phyloP scores from a whole-genome alignment of 2,888 invertebrate genomes.

The Blastobasis lacticolella region DNA sequence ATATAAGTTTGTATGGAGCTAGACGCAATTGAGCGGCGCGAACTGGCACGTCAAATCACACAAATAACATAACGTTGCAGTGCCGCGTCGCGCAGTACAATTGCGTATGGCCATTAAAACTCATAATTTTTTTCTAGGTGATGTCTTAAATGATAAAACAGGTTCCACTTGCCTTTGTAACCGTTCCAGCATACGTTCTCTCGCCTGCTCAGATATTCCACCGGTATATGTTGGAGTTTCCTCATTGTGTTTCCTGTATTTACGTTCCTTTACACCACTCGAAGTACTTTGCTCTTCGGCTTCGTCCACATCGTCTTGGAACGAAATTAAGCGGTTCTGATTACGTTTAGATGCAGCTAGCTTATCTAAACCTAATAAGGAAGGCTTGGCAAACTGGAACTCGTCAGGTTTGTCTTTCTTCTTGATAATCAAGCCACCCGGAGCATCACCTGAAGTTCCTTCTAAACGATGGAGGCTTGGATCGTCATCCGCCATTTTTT shows the following conservation, averaged over 20 bases:
- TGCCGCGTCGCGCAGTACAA: too few relatives aligned
- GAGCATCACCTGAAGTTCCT: constrained; percentile 76
- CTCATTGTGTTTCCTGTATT: constrained; percentile 84
- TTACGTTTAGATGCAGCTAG: constrained; percentile 85
- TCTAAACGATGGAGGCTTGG: constrained; percentile 82
- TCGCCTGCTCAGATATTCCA: constrained; percentile 87
- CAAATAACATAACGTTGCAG: too few relatives aligned
- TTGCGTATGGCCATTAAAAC: too few relatives aligned
- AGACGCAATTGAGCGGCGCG: too few relatives aligned
- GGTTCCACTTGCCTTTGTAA: constrained; percentile 54
- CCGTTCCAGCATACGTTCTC: constrained; percentile 81
- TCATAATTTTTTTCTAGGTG: too few relatives aligned
- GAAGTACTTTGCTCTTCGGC: constrained; percentile 29
- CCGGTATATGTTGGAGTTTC: constrained; percentile 97
- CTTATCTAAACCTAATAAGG: constrained; percentile 88
- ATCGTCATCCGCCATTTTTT: constrained; percentile 57
- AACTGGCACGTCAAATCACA: too few relatives aligned
- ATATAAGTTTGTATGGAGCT: too few relatives aligned
- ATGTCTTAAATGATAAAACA: too few relatives aligned
- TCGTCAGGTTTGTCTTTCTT: constrained; percentile 72
- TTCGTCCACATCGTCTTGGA: constrained; percentile 59
- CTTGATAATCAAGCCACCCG: constrained; percentile 83
- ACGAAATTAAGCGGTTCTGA: constrained; percentile 79
- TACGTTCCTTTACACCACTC: constrained; percentile 58
- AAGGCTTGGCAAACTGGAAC: constrained; percentile 85